Evolutionary conservation across 2,797 vertebrate species (phyloP).

Genomic region (Crotalus adamanteus): DNA sequence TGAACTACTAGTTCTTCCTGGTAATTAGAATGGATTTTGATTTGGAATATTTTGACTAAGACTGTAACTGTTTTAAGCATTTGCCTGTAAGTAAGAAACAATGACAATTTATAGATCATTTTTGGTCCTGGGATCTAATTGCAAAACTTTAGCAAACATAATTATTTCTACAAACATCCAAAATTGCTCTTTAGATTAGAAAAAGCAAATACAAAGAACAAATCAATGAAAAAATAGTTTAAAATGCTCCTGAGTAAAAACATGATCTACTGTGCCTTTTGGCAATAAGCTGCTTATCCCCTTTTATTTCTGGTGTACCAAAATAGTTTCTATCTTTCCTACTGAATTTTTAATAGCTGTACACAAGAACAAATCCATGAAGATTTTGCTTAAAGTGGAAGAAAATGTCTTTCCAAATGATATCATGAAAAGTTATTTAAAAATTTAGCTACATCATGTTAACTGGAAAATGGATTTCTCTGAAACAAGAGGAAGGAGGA

Average conservation of each 20-base stretch:
- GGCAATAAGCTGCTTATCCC: not conserved
- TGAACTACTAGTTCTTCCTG: not conserved
- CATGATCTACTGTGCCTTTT: not conserved
- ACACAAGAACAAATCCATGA: not conserved
- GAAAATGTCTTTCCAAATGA: not conserved
- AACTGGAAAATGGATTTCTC: not conserved
- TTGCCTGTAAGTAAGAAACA: not conserved
- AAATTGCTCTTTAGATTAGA: not conserved
- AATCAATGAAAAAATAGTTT: not conserved
- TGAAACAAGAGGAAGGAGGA: not conserved
- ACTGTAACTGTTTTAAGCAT: not conserved
- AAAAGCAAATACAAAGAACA: not conserved
- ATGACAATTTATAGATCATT: not conserved
- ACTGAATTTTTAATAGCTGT: not conserved
- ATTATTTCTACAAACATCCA: not conserved
- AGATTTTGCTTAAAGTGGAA: not conserved
- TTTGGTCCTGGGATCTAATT: not conserved
- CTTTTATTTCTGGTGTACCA: not conserved
- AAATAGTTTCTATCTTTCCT: not conserved
- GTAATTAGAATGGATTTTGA: not conserved
- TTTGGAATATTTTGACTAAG: not conserved
- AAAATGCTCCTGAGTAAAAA: not conserved
- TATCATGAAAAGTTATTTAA: not conserved
- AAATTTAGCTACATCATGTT: not conserved
- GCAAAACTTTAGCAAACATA: not conserved